Conservation (phyloP, 2,888 invertebrate species). For the Eucriotettix oculatus region DNA sequence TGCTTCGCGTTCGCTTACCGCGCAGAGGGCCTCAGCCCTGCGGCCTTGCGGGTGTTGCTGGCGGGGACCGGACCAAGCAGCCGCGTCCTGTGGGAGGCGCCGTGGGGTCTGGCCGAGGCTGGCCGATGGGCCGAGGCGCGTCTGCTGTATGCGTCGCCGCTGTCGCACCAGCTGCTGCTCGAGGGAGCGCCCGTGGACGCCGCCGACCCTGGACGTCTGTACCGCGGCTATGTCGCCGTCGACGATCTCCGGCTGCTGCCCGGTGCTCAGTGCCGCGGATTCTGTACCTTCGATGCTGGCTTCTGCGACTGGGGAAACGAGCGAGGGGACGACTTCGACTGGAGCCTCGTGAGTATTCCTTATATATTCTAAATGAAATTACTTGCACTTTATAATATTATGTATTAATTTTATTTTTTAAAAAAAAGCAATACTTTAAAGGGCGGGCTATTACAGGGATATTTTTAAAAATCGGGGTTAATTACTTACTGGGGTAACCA, state of each 20-base stretch:
- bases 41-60: constrained; percentile 1
- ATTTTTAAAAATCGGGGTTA: no score
- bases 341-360: constrained; percentile 22
- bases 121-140: constrained; percentile 23
- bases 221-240: constrained; percentile 25
- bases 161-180: constrained; percentile 24
- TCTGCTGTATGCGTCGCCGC: constrained; percentile 23
- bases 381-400: no score
- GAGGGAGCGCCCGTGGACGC: constrained; percentile 23
- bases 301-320: constrained; percentile 27
- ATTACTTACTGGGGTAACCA: no score
- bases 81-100: constrained; percentile 23
- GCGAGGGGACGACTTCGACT: constrained; percentile 25
- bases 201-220: constrained; percentile 21
- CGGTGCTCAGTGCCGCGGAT: constrained; percentile 18
- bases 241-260: constrained; percentile 23
- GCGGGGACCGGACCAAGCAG: background rate
- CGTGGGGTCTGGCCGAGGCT: background rate
- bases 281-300: constrained; percentile 26
- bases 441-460: no score
- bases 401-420: no score
- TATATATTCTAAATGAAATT: no score
- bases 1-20: constrained; percentile 19
- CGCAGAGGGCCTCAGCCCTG: constrained; percentile 7
- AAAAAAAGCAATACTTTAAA: no score